phyloP scores from a whole-genome alignment of 2,797 vertebrate species.

The Falco biarmicus region DNA sequence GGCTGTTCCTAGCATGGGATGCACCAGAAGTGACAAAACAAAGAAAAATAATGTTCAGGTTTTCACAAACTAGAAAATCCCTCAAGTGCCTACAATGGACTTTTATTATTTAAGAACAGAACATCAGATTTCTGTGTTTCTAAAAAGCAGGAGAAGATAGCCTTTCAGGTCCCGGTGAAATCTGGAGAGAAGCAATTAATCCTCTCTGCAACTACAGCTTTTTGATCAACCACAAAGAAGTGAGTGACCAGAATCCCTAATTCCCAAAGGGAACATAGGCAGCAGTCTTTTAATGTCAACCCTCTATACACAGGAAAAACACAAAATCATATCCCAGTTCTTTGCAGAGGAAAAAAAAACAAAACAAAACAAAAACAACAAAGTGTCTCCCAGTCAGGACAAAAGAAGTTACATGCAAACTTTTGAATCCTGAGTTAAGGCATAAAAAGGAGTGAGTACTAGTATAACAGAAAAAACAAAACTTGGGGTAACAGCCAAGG shows the following conservation, averaged over 20 bases:
- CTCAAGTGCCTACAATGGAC: neutral
- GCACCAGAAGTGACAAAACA: neutral
- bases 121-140: neutral
- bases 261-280: neutral
- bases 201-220: neutral
- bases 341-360: fast-evolving
- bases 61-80: neutral
- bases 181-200: neutral
- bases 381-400: neutral
- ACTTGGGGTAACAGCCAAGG: neutral
- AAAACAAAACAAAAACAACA: neutral
- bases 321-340: neutral
- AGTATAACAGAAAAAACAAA: neutral
- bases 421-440: neutral
- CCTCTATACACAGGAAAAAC: neutral
- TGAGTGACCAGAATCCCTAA: neutral
- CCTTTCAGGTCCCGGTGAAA: neutral
- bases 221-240: neutral
- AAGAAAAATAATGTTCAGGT: neutral
- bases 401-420: neutral
- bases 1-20: neutral
- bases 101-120: neutral
- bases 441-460: neutral
- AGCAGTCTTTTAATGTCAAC: neutral
- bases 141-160: neutral